A percentile compares a stretch with the other conserved stretches of the same genome.
These are phyloP conservation scores for Drosophila rellima DNA, from an alignment of 2,888 invertebrate genomes.

Conservation along the genomic window DNA sequence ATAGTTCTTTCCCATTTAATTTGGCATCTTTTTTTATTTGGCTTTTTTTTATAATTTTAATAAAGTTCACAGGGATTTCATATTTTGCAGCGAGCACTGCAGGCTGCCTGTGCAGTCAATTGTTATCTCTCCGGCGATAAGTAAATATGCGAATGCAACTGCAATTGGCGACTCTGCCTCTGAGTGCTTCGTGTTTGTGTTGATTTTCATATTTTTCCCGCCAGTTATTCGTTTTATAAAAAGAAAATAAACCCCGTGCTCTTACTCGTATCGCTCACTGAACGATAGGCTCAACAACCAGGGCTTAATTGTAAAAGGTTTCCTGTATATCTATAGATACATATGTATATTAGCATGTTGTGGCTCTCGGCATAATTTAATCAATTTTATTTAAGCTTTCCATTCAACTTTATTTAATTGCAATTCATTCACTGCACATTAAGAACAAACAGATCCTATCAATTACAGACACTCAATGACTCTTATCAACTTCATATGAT, in stretches of 20 bases:
- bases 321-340: constrained; percentile 8
- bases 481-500: background rate
- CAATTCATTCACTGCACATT: constrained; percentile 16
- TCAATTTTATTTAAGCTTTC: constrained; percentile 59
- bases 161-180: constrained; percentile 53
- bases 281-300: constrained; percentile 17
- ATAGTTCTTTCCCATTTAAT: constrained; percentile 67
- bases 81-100: constrained; percentile 1
- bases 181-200: constrained; percentile 41
- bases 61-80: constrained; percentile 72
- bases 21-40: constrained; percentile 48
- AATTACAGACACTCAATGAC: constrained; percentile 2
- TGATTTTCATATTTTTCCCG: constrained; percentile 46
- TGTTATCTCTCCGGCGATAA: constrained; percentile 73
- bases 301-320: constrained; percentile 38
- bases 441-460: constrained; percentile 12
- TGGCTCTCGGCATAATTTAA: constrained; percentile 52
- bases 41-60: constrained; percentile 72
- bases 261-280: constrained; percentile 30
- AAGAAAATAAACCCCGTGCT: background rate
- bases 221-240: constrained; percentile 15
- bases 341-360: constrained; percentile 19
- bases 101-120: constrained; percentile 59
- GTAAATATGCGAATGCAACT: constrained; percentile 67
- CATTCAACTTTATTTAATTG: constrained; percentile 64